Base-by-base conservation (phyloP, 2,888 invertebrate species). In the Tachina lurida region DNA sequence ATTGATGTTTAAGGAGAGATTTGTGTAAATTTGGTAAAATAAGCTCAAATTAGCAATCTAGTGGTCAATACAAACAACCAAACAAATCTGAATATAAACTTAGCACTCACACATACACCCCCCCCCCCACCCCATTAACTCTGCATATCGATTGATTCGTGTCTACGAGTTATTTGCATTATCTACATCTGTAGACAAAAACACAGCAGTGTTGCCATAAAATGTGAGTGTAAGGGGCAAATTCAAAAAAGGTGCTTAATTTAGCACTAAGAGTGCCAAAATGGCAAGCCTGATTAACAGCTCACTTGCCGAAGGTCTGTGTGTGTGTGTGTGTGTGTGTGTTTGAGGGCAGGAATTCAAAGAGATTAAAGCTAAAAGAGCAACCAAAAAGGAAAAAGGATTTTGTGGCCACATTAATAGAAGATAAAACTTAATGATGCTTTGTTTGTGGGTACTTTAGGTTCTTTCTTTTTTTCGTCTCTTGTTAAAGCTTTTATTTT, bases 1-100 rank as follows among this genome's bases (percentile, higher is more conserved):
- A 82, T 86, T 82, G 85, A 82, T 86, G 85, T 67, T 82, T 86
- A 82, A 60, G 58, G 71, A 82, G 75, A 82, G 82, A 86, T 86
- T 82, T 86, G 82, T 82, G 78, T 82, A 75, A 79, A 82, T 79
- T 86, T 86, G 75, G 75, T 79, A 67, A 85, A 82, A 79, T 86
- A 82, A 82, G 63, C 82, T 82, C 15, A 82, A 86, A 86, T 82
- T 86, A 82, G 82, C 75, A 63, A 85, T 82, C 63, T 70, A 78
- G 82, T 85, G 85, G 82, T 70, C 82, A 85, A 74, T 70, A 70
- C 56, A 62, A 47, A 45, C n/a, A 41, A 63, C 7, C 22, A 67
- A 67, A 49, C 22, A 56, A 65, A 43, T 70, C 39, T 75, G 19
- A 75, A 54, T 75, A 68, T 43, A 60, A 73, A 39, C 17, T 5